Evolutionary conservation across 2,888 invertebrate species (phyloP).

Genomic region (Corythucha ciliata): DNA sequence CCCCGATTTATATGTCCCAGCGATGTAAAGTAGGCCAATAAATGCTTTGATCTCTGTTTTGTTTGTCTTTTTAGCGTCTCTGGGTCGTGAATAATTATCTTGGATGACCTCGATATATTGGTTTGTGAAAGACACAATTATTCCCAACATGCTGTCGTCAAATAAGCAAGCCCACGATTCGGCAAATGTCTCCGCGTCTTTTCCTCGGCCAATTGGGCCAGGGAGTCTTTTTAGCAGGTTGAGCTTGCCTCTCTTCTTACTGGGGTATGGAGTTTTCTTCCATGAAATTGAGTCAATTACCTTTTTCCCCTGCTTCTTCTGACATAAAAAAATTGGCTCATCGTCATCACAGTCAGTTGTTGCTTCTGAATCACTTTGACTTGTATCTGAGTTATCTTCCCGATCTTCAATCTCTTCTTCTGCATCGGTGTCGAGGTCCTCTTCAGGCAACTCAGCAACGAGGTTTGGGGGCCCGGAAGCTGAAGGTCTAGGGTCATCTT

Average conservation of each 20-base stretch:
- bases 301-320: conserved; percentile 21
- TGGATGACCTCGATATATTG: too few relatives aligned
- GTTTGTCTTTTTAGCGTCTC: conserved; percentile 28
- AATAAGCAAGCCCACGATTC: conserved; percentile 33
- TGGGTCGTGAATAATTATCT: conserved; percentile 30
- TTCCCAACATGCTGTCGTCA: conserved; percentile 30
- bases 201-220: conserved; percentile 27
- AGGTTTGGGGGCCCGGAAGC: conserved; percentile 18
- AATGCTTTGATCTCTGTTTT: conserved; percentile 30
- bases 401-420: conserved; percentile 22
- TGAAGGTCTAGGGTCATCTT: conserved; percentile 17
- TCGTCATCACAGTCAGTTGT: conserved; percentile 20
- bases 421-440: conserved; percentile 21
- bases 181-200: conserved; percentile 28
- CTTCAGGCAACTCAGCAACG: conserved; percentile 18
- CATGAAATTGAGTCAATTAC: conserved; percentile 22
- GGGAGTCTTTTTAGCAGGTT: conserved; percentile 22
- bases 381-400: conserved; percentile 23
- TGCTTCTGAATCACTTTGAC: conserved; percentile 21
- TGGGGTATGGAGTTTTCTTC: conserved; percentile 18
- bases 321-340: conserved; percentile 17
- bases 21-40: conserved; percentile 31
- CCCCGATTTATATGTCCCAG: conserved; percentile 17
- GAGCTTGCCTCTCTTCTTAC: conserved; percentile 16
- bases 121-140: conserved; percentile 35